phyloP scores from a whole-genome alignment of 2,797 vertebrate species.

The Aldrovandia affinis region DNA sequence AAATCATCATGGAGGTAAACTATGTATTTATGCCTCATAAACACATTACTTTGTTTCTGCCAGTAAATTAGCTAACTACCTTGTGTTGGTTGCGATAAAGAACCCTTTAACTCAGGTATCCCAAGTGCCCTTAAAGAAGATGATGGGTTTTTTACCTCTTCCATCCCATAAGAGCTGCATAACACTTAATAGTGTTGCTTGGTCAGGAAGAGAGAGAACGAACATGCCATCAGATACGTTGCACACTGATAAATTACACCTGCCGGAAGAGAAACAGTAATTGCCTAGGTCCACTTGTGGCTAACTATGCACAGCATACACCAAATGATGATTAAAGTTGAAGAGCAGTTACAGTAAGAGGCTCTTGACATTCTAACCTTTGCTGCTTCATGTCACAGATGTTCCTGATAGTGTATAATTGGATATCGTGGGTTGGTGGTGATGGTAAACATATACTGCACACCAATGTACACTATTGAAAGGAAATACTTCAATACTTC shows the following conservation, averaged over 20 bases:
- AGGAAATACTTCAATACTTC: neutral
- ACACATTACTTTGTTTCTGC: neutral
- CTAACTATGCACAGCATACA: conserved; percentile 13
- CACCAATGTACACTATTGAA: neutral
- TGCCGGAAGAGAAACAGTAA: conserved; percentile 3
- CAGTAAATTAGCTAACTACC: neutral
- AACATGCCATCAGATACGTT: conserved; percentile 25
- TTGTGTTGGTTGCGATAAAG: neutral
- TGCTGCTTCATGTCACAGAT: neutral
- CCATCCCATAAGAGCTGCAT: neutral
- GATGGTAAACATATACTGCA: neutral
- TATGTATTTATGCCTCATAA: neutral
- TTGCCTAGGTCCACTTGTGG: neutral
- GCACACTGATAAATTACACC: conserved; percentile 12
- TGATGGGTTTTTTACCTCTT: neutral
- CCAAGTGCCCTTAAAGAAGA: neutral
- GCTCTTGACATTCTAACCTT: conserved; percentile 1
- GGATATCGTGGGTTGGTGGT: neutral
- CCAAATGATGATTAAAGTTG: conserved; percentile 1
- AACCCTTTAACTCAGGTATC: neutral
- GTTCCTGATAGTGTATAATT: neutral
- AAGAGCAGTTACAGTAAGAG: neutral
- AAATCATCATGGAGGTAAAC: too few species aligned
- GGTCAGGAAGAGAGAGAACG: neutral
- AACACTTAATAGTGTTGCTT: conserved; percentile 16